Percentiles rank a stretch among this genome's conserved stretches.
Evolutionary conservation across 1,140 invertebrate genomes (phyloP).

Genomic region (Ostrea edulis): DNA sequence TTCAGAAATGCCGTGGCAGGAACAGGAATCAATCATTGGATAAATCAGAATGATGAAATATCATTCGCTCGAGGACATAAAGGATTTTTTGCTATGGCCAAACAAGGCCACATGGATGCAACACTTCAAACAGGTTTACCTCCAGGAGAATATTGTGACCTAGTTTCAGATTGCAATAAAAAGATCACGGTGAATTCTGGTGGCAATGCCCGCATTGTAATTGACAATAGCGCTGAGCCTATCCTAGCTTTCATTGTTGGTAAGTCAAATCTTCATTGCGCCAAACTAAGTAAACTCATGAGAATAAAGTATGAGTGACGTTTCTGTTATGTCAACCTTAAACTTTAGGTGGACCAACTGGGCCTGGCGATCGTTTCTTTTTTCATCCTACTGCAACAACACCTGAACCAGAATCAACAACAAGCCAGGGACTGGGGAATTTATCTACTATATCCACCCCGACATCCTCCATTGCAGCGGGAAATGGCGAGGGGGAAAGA

Average conservation of each 20-base stretch:
- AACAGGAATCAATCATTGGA: constrained; percentile 56
- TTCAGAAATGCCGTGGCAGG: constrained; percentile 59
- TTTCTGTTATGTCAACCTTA: not conserved
- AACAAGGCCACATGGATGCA: constrained; percentile 66
- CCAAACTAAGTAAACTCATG: too few relatives aligned
- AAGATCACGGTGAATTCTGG: constrained; percentile 84
- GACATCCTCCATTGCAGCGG: constrained; percentile 40
- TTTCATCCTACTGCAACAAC: constrained; percentile 10
- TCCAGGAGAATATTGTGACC: constrained; percentile 90
- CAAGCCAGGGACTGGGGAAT: not conserved
- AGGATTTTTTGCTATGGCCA: constrained; percentile 77
- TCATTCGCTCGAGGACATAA: constrained; percentile 74
- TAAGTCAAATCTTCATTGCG: constrained; percentile 77
- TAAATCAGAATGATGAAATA: constrained; percentile 69
- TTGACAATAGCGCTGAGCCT: constrained; percentile 85
- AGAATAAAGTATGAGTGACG: too few relatives aligned
- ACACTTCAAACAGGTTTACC: constrained; percentile 85
- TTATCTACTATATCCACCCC: not conserved
- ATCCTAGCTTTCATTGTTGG: constrained; percentile 89
- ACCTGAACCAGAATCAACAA: not conserved
- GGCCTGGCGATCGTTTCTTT: constrained; percentile 57
- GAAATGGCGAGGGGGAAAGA: constrained; percentile 54
- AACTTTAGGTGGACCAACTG: constrained; percentile 68
- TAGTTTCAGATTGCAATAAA: constrained; percentile 89
- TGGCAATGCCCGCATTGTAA: constrained; percentile 84